Evolutionary conservation across 2,888 invertebrate species (phyloP), one percentile per base, ranked within the genome.

Genomic region (Masnerella sp.): DNA sequence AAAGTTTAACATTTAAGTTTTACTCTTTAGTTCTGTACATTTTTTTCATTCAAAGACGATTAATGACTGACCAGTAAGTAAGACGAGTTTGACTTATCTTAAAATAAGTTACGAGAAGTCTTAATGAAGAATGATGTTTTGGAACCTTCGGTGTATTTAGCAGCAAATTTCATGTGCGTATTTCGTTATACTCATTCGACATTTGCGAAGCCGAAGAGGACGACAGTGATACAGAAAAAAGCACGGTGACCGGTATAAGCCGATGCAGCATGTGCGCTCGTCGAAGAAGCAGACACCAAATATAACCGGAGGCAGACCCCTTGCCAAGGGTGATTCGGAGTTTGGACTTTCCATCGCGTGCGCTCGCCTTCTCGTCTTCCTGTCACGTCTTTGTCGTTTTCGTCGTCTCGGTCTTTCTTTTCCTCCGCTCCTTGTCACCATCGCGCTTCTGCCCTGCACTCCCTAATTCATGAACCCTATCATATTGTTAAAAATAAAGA

Each of bases 321-420:
- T 86, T 84, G 84, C 83, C 82, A 83, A 86, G 87, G 87, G 85
- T 86, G 83, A 83, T 83, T 80, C 73, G 78, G 78, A 81, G 73
- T 81, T 80, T 84, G 82, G 83, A 81, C 80, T 79, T 78, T 82
- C 78, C 69, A 64, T 61, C 52, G 67, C 56, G n/a, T n/a, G 25
- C 38, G 32, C 38, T 62, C 72, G 45, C 38, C 59, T 49, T 51
- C 64, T 65, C 47, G 32, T 54, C 64, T 58, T 62, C 59, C 58
- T 67, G 68, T 62, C 68, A 52, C 59, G 58, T 71, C 52, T 65
- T 36, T 69, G 69, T 52, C 54, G 62, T 52, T 73, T 73, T 62
- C 67, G 51, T 52, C 43, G 51, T 59, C n/a, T 28, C 51, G 36
- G 20, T 59, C 34, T 51, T 45, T 45, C 47, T 47, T 56, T 42